These are phyloP conservation scores for Lordiphosa andalusiaca DNA, from an alignment of 2,888 invertebrate species.

Conservation along the genomic window DNA sequence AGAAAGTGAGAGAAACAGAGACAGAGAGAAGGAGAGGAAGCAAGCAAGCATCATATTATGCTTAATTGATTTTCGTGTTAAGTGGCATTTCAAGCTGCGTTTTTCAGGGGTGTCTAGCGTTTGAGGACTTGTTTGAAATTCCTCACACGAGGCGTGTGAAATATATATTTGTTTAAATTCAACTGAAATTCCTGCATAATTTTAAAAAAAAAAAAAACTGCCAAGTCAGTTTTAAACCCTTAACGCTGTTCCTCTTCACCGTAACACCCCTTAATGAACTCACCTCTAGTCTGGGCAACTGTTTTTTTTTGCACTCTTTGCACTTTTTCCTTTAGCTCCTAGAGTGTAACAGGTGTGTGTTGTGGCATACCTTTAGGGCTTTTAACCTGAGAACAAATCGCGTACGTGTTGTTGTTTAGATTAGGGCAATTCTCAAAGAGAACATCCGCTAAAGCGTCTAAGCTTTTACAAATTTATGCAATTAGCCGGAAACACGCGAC, in stretches of 20 bases:
- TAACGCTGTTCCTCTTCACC: too few species aligned
- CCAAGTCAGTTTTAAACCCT: too few species aligned
- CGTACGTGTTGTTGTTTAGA: slow-evolving; percentile 51
- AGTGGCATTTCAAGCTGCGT: slow-evolving; percentile 33
- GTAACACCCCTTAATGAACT: too few species aligned
- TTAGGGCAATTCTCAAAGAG: slow-evolving; percentile 43
- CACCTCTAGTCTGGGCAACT: not conserved
- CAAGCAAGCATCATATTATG: slow-evolving; percentile 35
- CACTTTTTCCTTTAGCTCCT: not conserved
- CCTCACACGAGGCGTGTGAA: not conserved
- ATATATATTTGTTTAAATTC: not conserved
- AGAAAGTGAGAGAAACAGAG: too few species aligned
- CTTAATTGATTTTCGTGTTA: slow-evolving; percentile 56
- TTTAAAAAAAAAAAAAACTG: too few species aligned
- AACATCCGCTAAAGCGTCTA: slow-evolving; percentile 6
- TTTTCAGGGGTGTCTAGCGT: too few species aligned
- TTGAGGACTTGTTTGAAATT: slow-evolving; percentile 3
- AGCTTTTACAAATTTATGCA: slow-evolving; percentile 30
- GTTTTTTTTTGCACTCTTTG: not conserved
- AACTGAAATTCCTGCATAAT: not conserved
- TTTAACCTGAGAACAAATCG: not conserved
- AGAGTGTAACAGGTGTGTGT: slow-evolving; percentile 50
- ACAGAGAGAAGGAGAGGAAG: too few species aligned
- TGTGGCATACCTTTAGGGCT: slow-evolving; percentile 16
- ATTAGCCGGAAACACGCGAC: slow-evolving; percentile 27